Evolutionary conservation across 2,797 vertebrate species (phyloP).

Genomic region (Peromyscus melanophrys): DNA sequence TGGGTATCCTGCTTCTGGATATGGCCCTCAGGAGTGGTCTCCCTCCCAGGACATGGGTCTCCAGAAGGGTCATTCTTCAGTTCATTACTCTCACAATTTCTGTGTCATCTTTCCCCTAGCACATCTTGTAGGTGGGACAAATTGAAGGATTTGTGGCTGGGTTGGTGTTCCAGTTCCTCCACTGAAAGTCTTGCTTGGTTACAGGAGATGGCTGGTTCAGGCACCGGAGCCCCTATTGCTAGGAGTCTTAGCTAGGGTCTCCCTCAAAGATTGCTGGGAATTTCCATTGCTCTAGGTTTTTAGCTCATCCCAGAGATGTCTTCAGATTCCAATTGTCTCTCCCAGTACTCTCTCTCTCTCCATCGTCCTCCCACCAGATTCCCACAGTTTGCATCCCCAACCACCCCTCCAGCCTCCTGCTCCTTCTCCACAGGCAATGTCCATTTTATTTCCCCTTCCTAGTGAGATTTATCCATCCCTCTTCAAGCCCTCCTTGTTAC

Average conservation of each 20-base stretch:
- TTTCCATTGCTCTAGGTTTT: not conserved
- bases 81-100: not conserved
- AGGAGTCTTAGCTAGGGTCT: not conserved
- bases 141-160: not conserved
- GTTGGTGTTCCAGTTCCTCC: not conserved
- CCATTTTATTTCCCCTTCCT: not conserved
- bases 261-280: not conserved
- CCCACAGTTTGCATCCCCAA: fast-evolving
- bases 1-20: not conserved
- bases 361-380: not conserved
- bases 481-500: not conserved
- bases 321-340: not conserved
- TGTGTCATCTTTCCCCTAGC: not conserved
- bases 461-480: not conserved
- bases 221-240: not conserved
- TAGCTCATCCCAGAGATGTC: not conserved
- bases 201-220: not conserved
- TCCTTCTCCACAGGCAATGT: not conserved
- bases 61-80: not conserved
- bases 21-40: not conserved
- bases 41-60: not conserved
- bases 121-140: not conserved
- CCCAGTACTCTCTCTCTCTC: not conserved
- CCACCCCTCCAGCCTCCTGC: not conserved
- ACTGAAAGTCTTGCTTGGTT: not conserved